Base-by-base conservation (phyloP, 2,113 vertebrate genomes). In the Myotis davidii region DNA sequence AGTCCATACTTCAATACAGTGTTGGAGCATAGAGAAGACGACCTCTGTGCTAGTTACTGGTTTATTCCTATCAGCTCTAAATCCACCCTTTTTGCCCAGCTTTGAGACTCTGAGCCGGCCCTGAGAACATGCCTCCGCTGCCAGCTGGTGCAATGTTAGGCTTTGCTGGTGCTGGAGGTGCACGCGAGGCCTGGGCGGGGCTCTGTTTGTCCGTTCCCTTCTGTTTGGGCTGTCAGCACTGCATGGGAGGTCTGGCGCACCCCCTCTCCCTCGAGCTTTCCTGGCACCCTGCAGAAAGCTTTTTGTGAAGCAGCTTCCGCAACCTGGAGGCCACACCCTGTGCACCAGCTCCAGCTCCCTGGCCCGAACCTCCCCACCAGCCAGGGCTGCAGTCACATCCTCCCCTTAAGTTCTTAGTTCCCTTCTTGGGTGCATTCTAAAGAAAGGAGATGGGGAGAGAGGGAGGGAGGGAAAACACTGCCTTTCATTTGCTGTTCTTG, bases 121-220 rank as follows among this genome's bases (percentile, higher is more conserved):
- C n/a, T 50, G 84, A 39, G 48, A 59, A 27, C 13, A 14, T 6
- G 61, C 34, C 37, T 29, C 72, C 48, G 29, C 65, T 0, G 17
- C 81, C 18, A 42, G 45, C 45, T 9, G 72, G 70, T 59, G 88
- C 84, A 59, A 1, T 25, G 39, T 34, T 34, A 59, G 76, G 29
- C 64, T 59, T 8, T 64, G 69, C 29, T 42, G 82, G 2, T 10
- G 27, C 64, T 65, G n/a, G 32, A 25, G 54, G 25, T 9, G 17
- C 37, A 6, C 12, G 9, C 2, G 7, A 11, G 61, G 56, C 23
- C 1, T 1, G 21, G 29, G 39, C 25, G 6, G 27, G 42, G 4
- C 9, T 67, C 45, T 39, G 48, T 11, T 32, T 6, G 34, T 70
- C 4, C 11, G 9, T 18, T 48, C 37, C 82, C 54, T 27, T 56